phyloP scores from a whole-genome alignment of 2,888 invertebrate genomes.

The Epicampocera succincta region DNA sequence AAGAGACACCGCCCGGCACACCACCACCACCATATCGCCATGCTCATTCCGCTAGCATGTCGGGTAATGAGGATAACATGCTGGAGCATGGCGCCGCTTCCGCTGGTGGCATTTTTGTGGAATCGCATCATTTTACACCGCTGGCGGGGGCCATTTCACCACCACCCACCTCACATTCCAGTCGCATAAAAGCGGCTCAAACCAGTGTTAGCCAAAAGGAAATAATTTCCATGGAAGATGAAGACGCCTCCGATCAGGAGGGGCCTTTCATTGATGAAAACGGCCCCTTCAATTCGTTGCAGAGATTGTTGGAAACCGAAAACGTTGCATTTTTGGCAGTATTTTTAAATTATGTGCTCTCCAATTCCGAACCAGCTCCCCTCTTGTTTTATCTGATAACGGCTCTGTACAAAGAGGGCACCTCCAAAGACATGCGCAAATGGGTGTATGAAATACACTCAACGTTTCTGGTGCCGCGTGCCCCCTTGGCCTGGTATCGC shows the following conservation, averaged over 20 bases:
- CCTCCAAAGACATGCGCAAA: conserved; percentile 94
- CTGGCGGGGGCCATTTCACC: conserved; percentile 74
- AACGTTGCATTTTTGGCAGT: conserved; percentile 92
- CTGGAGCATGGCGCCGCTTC: conserved; percentile 69
- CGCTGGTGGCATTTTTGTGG: conserved; percentile 74
- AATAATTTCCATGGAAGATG: conserved; percentile 98
- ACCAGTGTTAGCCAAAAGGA: conserved; percentile 85
- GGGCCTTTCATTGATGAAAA: conserved; percentile 90
- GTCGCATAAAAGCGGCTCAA: conserved; percentile 79
- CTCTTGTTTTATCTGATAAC: conserved; percentile 91
- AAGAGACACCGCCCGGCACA: conserved; percentile 90
- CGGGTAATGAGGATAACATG: conserved; percentile 74
- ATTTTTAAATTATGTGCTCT: conserved; percentile 94
- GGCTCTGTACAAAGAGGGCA: conserved; percentile 93
- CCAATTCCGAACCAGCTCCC: conserved; percentile 90
- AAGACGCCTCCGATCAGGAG: conserved; percentile 93
- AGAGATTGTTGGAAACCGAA: conserved; percentile 90
- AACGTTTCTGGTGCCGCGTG: conserved; percentile 94
- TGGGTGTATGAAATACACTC: conserved; percentile 99
- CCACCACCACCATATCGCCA: conserved; percentile 90
- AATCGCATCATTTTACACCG: conserved; percentile 77
- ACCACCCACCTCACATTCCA: conserved; percentile 74
- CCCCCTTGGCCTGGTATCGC: conserved; percentile 82
- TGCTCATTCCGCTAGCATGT: conserved; percentile 78
- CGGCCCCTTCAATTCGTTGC: conserved; percentile 93